Evolutionary conservation across 2,888 invertebrate genomes (phyloP).

Genomic region (Dione juno): DNA sequence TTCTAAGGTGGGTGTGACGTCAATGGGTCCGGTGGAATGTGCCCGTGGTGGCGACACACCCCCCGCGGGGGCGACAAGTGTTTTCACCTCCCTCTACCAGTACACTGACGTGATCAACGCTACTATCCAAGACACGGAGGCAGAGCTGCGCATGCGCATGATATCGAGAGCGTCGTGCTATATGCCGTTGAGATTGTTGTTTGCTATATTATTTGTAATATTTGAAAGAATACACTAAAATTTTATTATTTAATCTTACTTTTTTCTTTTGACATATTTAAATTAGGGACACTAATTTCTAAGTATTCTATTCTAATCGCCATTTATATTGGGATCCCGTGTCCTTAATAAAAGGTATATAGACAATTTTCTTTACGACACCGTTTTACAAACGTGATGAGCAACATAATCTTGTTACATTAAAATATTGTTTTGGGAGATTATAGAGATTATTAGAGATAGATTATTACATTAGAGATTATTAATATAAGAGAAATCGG

Average conservation of each 20-base stretch:
- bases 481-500: too few relatives aligned
- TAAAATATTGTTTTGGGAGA: too few relatives aligned
- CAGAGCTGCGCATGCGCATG: constrained; percentile 55
- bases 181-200: neutral
- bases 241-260: neutral
- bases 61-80: constrained; percentile 59
- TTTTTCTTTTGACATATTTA: neutral
- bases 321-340: too few relatives aligned
- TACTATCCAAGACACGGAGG: constrained; percentile 60
- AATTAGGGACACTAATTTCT: too few relatives aligned
- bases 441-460: too few relatives aligned
- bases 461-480: too few relatives aligned
- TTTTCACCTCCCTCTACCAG: constrained; percentile 65
- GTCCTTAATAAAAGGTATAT: too few relatives aligned
- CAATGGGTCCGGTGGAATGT: constrained; percentile 70
- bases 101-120: constrained; percentile 65
- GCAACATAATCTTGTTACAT: too few relatives aligned
- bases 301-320: too few relatives aligned
- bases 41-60: constrained; percentile 43
- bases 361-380: too few relatives aligned
- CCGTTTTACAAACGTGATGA: too few relatives aligned
- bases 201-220: constrained; percentile 5
- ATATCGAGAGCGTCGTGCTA: constrained; percentile 16
- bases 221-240: neutral
- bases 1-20: constrained; percentile 63